Evolutionary conservation across 1,140 invertebrate species (phyloP), one percentile per base, ranked within the genome.

Genomic region (Tetramorium simillimum): DNA sequence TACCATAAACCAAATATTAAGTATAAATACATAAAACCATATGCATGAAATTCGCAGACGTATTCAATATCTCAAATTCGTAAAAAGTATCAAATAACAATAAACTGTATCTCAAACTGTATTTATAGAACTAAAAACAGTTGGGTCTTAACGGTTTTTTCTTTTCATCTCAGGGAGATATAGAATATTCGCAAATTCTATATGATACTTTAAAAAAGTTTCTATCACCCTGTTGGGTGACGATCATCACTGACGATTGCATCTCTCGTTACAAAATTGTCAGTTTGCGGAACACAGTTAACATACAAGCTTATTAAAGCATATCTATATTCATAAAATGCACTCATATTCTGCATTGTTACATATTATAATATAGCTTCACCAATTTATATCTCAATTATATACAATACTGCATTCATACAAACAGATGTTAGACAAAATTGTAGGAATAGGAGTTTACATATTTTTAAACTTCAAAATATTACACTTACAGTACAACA

Each of bases 371-470:
- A 51, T 56, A 80, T 56, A 80, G 16, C 21, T 12, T 33, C 14
- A 53, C 16, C 10, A 37, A 37, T 24, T 80, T 67, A 69, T 24
- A 37, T 37, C 24, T 80, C n/a, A 18, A 33, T 7, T 80, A 67
- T 80, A 37, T 69, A 77, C 56, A 62, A 5, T 60, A 46, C 16
- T 33, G 37, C n/a, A 28, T 16, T 28, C 56, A 43, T 21, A 10
- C 18, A 51, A 3, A 21, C 7, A 65, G 14, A 49, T 43, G 28
- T 67, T 49, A 37, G 40, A 67, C n/a, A 67, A 67, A 69, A 80
- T 80, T n/a, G 33, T 69, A 51, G 14, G 28, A 80, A 65, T 65
- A 67, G 10, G 14, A 69, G 62, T 40, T 69, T 80, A 80, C 33
- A 63, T 14, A 18, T 80, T 67, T 80, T 67, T 43, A 43, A 10